Percentiles rank a stretch among this genome's conserved stretches.
Conservation (phyloP, 2,888 invertebrate genomes). For the Pheosia tremula region DNA sequence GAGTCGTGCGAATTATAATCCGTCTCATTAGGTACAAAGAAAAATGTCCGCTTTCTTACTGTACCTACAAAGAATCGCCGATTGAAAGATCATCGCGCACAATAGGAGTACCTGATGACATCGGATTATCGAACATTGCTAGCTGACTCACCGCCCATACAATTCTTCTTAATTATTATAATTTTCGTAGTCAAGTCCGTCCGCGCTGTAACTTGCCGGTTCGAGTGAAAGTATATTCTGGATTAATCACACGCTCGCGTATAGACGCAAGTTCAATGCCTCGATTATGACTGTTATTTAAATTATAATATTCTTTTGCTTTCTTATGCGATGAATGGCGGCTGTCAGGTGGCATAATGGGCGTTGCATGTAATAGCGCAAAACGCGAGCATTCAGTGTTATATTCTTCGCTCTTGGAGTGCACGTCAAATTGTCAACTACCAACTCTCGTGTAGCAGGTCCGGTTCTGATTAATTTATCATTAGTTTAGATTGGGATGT, state of each 20-base stretch:
- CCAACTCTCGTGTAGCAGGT: constrained; percentile 40
- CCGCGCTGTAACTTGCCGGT: constrained; percentile 59
- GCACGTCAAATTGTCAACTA: constrained; percentile 47
- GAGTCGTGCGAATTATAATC: constrained; percentile 68
- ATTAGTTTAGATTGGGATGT: constrained; percentile 36
- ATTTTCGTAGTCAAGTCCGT: constrained; percentile 74
- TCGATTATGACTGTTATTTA: constrained; percentile 77
- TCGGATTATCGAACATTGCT: constrained; percentile 67
- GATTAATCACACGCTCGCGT: constrained; percentile 71
- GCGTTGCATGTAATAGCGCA: constrained; percentile 36
- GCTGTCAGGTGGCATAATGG: constrained; percentile 64
- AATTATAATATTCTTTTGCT: constrained; percentile 71
- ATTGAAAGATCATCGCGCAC: constrained; percentile 74
- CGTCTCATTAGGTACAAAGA: constrained; percentile 70
- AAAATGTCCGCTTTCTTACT: constrained; percentile 71
- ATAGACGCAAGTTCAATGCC: constrained; percentile 80
- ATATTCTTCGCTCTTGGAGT: constrained; percentile 35
- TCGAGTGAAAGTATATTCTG: constrained; percentile 81
- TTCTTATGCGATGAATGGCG: constrained; percentile 62
- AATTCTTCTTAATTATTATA: constrained; percentile 78
- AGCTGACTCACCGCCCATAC: constrained; percentile 75
- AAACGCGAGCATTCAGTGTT: constrained; percentile 39
- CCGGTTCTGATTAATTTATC: constrained; percentile 57
- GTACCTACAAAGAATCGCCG: constrained; percentile 53
- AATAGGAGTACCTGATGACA: constrained; percentile 70